Percentiles rank a stretch among this genome's conserved stretches.
Evolutionary conservation across 2,888 invertebrate species (phyloP).

Genomic region (Dryocosmus kuriphilus): DNA sequence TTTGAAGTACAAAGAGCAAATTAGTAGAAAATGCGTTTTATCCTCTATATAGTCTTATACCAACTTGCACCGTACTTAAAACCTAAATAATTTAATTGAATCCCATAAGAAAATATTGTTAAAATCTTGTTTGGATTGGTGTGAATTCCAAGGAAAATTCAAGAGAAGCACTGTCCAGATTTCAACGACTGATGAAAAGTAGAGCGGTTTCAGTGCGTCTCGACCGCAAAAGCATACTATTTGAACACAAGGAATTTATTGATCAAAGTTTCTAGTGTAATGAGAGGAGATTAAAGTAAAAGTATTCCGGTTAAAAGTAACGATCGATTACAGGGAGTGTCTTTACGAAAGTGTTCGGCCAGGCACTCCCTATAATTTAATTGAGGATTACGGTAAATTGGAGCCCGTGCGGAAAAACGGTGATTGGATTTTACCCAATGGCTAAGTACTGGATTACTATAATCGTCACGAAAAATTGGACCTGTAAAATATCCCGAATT

Average conservation of each 20-base stretch:
- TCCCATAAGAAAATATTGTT: too few relatives aligned
- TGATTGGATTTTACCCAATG: slow-evolving; percentile 11
- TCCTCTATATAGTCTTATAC: too few relatives aligned
- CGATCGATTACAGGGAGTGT: slow-evolving; percentile 37
- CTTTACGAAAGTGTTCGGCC: slow-evolving; percentile 29
- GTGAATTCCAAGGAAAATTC: background rate
- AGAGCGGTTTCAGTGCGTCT: slow-evolving; percentile 31
- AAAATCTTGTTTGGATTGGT: too few relatives aligned
- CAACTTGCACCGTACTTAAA: too few relatives aligned
- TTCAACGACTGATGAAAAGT: slow-evolving; percentile 30
- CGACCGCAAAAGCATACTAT: slow-evolving; percentile 30
- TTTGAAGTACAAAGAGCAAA: too few relatives aligned
- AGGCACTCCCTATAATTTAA: slow-evolving; percentile 30
- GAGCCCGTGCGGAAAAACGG: background rate
- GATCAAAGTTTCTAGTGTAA: slow-evolving; percentile 35
- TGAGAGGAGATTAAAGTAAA: slow-evolving; percentile 28
- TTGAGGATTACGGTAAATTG: slow-evolving; percentile 33
- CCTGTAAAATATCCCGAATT: too few relatives aligned
- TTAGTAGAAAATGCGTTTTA: too few relatives aligned
- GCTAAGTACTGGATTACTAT: too few relatives aligned
- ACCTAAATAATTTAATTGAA: too few relatives aligned
- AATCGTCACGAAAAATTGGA: too few relatives aligned
- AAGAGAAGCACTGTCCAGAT: background rate
- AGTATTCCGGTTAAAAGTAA: slow-evolving; percentile 34
- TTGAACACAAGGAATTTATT: slow-evolving; percentile 38